Conservation (phyloP, 2,113 vertebrate genomes). For the Tiliqua scincoides region DNA sequence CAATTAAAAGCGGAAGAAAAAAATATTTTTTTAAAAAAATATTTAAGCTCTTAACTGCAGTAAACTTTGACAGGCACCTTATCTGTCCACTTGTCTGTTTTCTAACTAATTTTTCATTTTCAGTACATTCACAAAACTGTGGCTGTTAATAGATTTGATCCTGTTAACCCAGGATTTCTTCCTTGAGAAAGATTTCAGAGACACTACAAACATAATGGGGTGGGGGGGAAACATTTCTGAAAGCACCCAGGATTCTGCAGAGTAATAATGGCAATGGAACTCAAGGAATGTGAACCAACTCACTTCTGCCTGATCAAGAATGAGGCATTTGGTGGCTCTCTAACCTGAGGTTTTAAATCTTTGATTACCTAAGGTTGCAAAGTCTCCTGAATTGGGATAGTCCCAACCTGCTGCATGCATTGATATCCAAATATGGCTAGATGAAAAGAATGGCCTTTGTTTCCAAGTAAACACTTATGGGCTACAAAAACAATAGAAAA, state of each 20-base stretch:
- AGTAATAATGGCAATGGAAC: background rate
- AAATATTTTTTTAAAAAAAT: no score
- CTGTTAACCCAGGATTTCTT: background rate
- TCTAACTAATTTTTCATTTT: background rate
- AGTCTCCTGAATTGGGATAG: background rate
- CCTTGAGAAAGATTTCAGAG: background rate
- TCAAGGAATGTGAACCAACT: background rate
- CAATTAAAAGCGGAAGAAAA: accelerated
- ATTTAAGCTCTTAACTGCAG: no score
- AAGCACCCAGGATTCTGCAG: accelerated
- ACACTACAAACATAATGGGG: background rate
- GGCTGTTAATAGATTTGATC: background rate
- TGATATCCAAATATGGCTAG: background rate
- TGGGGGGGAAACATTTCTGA: background rate
- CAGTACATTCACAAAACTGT: background rate
- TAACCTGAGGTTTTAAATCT: background rate
- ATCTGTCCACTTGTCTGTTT: background rate
- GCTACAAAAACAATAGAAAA: no score
- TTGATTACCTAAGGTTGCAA: background rate
- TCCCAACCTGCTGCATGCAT: accelerated
- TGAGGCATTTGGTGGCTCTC: background rate
- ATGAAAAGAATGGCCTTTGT: background rate
- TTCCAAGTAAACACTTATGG: no score
- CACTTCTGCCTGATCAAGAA: accelerated
- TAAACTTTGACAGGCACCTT: accelerated